These are phyloP conservation scores for Coccyzus lansbergi DNA, from an alignment of 2,797 vertebrate genomes.

Conservation along the genomic window DNA sequence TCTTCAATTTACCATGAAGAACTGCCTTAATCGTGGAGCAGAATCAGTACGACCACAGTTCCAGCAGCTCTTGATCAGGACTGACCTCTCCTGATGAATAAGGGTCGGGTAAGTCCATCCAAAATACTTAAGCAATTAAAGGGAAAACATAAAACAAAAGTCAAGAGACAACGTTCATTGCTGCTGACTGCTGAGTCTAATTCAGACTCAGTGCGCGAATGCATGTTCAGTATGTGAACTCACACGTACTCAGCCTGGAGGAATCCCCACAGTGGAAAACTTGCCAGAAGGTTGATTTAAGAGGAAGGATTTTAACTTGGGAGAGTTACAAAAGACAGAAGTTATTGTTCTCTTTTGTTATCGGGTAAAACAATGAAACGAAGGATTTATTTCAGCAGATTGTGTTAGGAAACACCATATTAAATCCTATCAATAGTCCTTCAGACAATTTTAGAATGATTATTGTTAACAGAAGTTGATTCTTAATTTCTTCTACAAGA, in stretches of 20 bases:
- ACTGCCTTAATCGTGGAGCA: background rate
- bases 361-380: background rate
- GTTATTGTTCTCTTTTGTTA: background rate
- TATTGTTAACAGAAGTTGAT: background rate
- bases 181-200: background rate
- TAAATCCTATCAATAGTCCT: background rate
- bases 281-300: background rate
- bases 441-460: background rate
- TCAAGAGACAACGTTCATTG: background rate
- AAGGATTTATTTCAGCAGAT: background rate
- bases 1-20: background rate
- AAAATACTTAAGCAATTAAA: background rate
- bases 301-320: background rate
- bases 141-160: background rate
- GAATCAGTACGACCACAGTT: background rate
- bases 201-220: background rate
- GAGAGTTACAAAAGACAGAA: background rate
- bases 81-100: background rate
- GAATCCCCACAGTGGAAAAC: background rate
- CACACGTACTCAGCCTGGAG: background rate
- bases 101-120: background rate
- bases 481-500: background rate
- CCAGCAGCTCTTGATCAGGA: background rate
- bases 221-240: background rate
- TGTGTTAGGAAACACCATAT: background rate